Base-by-base conservation (phyloP, 2,888 invertebrate species). In the Heterodera filipjevi region DNA sequence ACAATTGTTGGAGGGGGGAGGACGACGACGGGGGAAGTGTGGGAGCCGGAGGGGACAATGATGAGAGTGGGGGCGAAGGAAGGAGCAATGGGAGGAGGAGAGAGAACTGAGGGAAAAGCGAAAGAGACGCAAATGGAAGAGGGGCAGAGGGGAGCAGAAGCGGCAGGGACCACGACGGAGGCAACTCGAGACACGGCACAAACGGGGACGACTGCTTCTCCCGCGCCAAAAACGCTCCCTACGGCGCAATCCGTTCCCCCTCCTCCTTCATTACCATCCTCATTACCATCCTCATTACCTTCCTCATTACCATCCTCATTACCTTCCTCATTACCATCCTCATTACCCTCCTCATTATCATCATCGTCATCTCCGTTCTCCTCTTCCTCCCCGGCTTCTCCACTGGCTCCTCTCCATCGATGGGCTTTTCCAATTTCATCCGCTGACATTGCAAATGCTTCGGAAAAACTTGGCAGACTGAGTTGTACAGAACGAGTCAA, bases 401-500 rank as follows among this genome's bases (percentile, higher is more conserved):
- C 8, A 3, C 59, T n/a, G 22, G 22, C 6, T 22, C 6, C 27
- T n/a, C 10, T 32, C 68, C 19, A 35, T 68, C 68, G 68, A 35
- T 32, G 35, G 32, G 32, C 68, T 19, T 3, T 32, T 10, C 35
- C 68, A 33, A 8, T 27, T 33, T n/a, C 35, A 32, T 68, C 68
- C 68, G 5, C n/a, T n/a, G n/a, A n/a, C 59, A 32, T 39, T n/a
- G 59, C 16, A 6, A 59, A 53, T 49, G 30, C 44, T 8, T n/a
- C 71, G 27, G n/a, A 64, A 30, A 39, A 76, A 49, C 19, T 74
- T 27, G 30, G n/a, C 16, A 30, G 53, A 53, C 46, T 76, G 33
- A 77, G 71, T 22, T 77, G 77, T 44, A 64, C 77, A 33, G 72
- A 73, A 27, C 49, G 64, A 3, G n/a, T 49, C 22, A 49, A 30